Percentiles rank a stretch among this genome's conserved stretches.
Evolutionary conservation across 2,888 invertebrate genomes (phyloP).

Genomic region (Adela reaumurella): DNA sequence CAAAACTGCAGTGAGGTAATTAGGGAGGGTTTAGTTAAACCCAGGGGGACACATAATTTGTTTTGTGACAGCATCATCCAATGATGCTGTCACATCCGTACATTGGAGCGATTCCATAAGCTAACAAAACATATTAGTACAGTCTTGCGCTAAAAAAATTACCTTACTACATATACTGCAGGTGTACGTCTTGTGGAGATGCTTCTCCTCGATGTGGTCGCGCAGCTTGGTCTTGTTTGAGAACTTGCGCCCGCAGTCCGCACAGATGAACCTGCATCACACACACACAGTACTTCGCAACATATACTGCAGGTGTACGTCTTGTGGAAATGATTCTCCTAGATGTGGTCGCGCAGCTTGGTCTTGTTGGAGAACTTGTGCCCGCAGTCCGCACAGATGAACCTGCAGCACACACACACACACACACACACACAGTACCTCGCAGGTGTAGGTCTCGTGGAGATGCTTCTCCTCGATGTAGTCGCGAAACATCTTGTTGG

Average conservation of each 20-base stretch:
- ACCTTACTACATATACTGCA: constrained; percentile 42
- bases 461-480: constrained; percentile 47
- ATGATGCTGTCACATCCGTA: no score
- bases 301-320: constrained; percentile 37
- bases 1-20: no score
- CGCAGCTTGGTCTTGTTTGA: constrained; percentile 41
- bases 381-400: constrained; percentile 32
- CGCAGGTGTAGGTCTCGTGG: constrained; percentile 30
- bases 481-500: constrained; percentile 39
- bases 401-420: background rate
- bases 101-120: no score
- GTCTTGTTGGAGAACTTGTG: constrained; percentile 40
- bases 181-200: constrained; percentile 29
- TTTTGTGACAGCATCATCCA: no score
- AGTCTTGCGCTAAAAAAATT: constrained; percentile 3
- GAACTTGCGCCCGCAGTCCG: constrained; percentile 33
- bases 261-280: constrained; percentile 19
- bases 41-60: no score
- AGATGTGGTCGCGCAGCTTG: constrained; percentile 40
- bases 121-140: no score
- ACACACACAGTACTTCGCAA: constrained; percentile 6
- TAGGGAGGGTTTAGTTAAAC: no score
- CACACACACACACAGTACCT: constrained; percentile 23
- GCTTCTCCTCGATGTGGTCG: constrained; percentile 46
- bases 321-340: constrained; percentile 37